Base-by-base conservation (phyloP, 2,797 vertebrate species). In the Phalloptychus januarius region DNA sequence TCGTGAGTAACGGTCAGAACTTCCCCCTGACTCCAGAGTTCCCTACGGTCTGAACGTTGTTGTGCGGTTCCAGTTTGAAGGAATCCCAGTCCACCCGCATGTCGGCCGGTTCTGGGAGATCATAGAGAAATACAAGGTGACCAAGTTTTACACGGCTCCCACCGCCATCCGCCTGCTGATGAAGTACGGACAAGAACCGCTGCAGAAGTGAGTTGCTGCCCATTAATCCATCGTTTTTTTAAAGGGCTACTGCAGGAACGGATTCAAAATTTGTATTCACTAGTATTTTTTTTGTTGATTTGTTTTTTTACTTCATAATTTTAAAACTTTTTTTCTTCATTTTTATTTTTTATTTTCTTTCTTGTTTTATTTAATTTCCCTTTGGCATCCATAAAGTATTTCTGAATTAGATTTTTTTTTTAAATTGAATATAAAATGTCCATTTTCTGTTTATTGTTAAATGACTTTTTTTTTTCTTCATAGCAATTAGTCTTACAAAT, bases 81-180 rank as follows among this genome's bases (percentile, higher is more conserved):
- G 95, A 1, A 88, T 96, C 40, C 95, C 95, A 1, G 85, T 95
- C 5, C 88, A 95, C 83, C 96, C 96, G 56, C 95, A 96, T 0
- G 93, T 95, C 5, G 95, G 95, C 4, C 88, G 96, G 38, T 90
- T 95, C 85, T 96, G 95, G 95, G 95, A 96, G 88, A 90, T 96
- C 38, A 94, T 96, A 25, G 94, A 96, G 79, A 96, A 96, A 81
- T 94, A 96, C 78, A 93, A 91, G 84, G 96, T 96, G 77, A 94
- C 92, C 45, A 96, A 93, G 88, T 96, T 96, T 83, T 96, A 96
- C 93, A 96, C 96, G 0, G 96, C 96, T 2, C 96, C 96, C 2
- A 96, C 96, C 0, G 96, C 94, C 79, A 95, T 96, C 78, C 93
- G 96, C 65, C 91, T 96, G 85, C 91, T 96, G 78, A 96, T 96